Conservation (phyloP, 2,888 invertebrate species). For the Habrosyne pyritoides region DNA sequence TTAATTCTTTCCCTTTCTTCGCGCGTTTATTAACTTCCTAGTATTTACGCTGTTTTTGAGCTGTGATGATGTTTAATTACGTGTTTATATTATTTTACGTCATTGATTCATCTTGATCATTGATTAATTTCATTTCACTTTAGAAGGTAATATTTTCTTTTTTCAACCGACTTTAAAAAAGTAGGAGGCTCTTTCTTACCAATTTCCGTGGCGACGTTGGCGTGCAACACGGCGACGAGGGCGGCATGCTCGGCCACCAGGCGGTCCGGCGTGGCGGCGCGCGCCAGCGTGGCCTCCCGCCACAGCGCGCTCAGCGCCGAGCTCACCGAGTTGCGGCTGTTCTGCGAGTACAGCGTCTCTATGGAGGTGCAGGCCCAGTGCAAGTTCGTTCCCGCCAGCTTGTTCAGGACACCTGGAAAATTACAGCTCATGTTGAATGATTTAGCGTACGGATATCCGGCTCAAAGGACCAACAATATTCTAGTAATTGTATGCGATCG, state of each 20-base stretch:
- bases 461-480: no score
- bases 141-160: no score
- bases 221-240: slow-evolving; percentile 92
- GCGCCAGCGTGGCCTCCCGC: slow-evolving; percentile 86
- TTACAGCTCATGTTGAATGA: no score
- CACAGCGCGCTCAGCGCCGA: slow-evolving; percentile 88
- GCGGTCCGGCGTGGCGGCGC: slow-evolving; percentile 86
- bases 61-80: no score
- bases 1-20: no score
- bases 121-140: no score
- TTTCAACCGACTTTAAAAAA: neutral
- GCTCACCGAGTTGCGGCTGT: slow-evolving; percentile 93
- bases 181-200: slow-evolving; percentile 85
- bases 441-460: no score
- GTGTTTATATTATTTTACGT: no score
- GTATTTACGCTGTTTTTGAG: no score
- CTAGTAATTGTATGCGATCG: no score
- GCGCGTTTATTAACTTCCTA: no score
- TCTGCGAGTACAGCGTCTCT: slow-evolving; percentile 90
- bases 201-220: slow-evolving; percentile 95
- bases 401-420: slow-evolving; percentile 89
- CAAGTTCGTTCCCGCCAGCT: slow-evolving; percentile 93
- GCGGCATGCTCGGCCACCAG: slow-evolving; percentile 93
- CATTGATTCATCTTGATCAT: no score
- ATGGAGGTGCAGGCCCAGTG: slow-evolving; percentile 91